phyloP scores from a whole-genome alignment of 2,888 invertebrate genomes.

The Rosalia funebris region DNA sequence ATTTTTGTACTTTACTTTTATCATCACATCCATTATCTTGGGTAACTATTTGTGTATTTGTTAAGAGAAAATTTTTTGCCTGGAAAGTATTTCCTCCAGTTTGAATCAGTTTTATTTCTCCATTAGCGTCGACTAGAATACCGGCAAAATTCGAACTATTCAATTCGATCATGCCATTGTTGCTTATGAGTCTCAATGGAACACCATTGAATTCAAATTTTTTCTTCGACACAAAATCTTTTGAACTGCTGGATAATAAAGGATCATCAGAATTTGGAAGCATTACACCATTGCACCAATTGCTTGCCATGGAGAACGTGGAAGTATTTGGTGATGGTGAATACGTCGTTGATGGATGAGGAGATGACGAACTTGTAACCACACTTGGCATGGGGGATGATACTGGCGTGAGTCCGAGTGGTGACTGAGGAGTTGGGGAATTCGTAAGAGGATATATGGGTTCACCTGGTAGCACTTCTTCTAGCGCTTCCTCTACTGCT shows the following conservation, averaged over 20 bases:
- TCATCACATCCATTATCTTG: conserved; percentile 49
- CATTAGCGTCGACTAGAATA: conserved; percentile 71
- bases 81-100: conserved; percentile 65
- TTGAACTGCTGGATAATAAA: conserved; percentile 82
- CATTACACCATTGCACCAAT: conserved; percentile 78
- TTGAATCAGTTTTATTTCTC: conserved; percentile 72
- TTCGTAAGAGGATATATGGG: conserved; percentile 66
- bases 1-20: conserved; percentile 53
- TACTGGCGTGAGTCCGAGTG: conserved; percentile 69
- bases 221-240: conserved; percentile 75
- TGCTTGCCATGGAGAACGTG: conserved; percentile 62
- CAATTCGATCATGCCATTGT: conserved; percentile 68
- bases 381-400: conserved; percentile 64
- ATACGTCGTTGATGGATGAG: conserved; percentile 40
- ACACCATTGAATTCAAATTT: conserved; percentile 67
- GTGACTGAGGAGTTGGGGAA: conserved; percentile 72
- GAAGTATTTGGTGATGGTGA: conserved; percentile 61
- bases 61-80: conserved; percentile 61
- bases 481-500: conserved; percentile 86
- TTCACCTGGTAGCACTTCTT: conserved; percentile 85
- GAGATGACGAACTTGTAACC: conserved; percentile 55
- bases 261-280: conserved; percentile 91
- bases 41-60: conserved; percentile 55
- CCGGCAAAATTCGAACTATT: conserved; percentile 69
- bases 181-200: conserved; percentile 68